A percentile compares a stretch with the other conserved stretches of the same genome.
Conservation (phyloP, 2,797 vertebrate species). For the Macropodus opercularis region DNA sequence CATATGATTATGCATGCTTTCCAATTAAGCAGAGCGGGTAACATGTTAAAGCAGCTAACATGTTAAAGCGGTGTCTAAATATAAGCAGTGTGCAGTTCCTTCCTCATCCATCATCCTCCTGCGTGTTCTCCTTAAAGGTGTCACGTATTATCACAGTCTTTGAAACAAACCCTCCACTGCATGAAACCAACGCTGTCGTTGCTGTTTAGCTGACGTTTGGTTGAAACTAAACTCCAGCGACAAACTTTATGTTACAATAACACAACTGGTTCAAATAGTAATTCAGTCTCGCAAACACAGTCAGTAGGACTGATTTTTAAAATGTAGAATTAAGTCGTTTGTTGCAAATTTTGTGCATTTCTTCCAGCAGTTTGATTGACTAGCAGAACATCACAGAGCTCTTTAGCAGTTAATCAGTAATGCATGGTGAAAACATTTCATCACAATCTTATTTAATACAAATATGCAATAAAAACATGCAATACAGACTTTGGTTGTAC, state of each 20-base stretch:
- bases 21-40: slow-evolving; percentile 57
- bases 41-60: slow-evolving; percentile 56
- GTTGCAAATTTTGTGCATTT: slow-evolving; percentile 21
- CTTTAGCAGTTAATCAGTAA: slow-evolving; percentile 6
- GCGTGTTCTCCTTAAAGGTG: slow-evolving; percentile 53
- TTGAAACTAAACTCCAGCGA: neutral
- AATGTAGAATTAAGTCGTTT: slow-evolving; percentile 3
- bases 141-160: slow-evolving; percentile 41
- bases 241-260: neutral
- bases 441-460: slow-evolving; percentile 2
- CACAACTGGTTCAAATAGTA: neutral
- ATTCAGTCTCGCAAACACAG: neutral
- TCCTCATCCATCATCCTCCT: slow-evolving; percentile 54
- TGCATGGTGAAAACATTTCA: slow-evolving; percentile 36
- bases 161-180: slow-evolving; percentile 3
- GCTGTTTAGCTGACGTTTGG: neutral
- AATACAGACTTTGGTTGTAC: slow-evolving; percentile 40
- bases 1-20: slow-evolving; percentile 64
- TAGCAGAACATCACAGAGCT: slow-evolving; percentile 31
- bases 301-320: no score
- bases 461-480: slow-evolving; percentile 57
- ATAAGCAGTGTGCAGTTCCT: slow-evolving; percentile 56
- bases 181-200: slow-evolving; percentile 1
- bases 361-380: slow-evolving; percentile 27
- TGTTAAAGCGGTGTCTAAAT: slow-evolving; percentile 53